Evolutionary conservation across 1,140 invertebrate species (phyloP).

Genomic region (Neotoxoptera formosana): DNA sequence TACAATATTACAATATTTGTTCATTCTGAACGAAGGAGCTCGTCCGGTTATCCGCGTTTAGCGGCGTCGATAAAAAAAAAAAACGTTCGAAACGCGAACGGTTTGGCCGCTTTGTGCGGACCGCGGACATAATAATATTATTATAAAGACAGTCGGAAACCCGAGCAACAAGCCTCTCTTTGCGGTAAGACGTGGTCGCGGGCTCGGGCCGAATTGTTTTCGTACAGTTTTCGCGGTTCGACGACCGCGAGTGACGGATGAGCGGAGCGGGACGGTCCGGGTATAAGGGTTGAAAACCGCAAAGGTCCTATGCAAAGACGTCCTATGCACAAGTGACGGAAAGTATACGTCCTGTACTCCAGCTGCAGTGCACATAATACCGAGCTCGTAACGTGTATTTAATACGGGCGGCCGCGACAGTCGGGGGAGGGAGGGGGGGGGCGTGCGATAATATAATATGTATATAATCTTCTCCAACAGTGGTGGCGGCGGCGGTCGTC

Average conservation of each 20-base stretch:
- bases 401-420: not conserved
- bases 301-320: not conserved
- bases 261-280: not conserved
- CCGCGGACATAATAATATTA: not conserved
- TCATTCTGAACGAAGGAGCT: no score
- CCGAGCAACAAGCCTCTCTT: not conserved
- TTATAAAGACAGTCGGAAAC: no score
- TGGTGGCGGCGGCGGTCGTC: not conserved
- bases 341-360: not conserved
- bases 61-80: no score
- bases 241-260: not conserved
- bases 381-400: not conserved
- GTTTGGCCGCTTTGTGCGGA: not conserved
- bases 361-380: not conserved
- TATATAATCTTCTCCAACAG: not conserved
- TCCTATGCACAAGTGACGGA: not conserved
- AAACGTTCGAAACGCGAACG: no score
- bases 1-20: no score
- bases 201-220: not conserved
- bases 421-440: no score
- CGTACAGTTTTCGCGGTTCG: not conserved
- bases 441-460: not conserved
- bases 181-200: not conserved
- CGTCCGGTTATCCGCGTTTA: no score
- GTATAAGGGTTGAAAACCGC: not conserved